Base-by-base conservation (phyloP, 2,113 vertebrate species). In the Notothenia rossii region DNA sequence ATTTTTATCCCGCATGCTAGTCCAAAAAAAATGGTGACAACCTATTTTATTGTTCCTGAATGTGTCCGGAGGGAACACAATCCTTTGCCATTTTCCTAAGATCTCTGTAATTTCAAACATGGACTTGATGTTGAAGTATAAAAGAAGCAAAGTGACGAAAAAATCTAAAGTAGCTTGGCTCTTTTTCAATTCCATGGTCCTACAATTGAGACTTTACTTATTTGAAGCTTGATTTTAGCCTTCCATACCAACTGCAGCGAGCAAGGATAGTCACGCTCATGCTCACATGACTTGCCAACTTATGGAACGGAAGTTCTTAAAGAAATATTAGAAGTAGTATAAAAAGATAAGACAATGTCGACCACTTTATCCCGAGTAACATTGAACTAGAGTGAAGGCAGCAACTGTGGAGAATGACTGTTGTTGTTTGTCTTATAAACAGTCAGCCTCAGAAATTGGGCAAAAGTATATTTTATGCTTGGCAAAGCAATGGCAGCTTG, bases 391-490 rank as follows among this genome's bases (percentile, higher is more conserved):
- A 77, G 58, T 1, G 62, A 82, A 72, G 81, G 70, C 48, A 70
- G 72, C 65, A 56, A 68, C 75, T 75, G 70, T 70, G 15, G 6
- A 77, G 56, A 29, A 54, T 83, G 75, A 78, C 66, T 81, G 81
- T 84, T 84, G 77, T n/a, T 84, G 81, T 83, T 90, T 85, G 81
- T 83, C 81, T 61, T 83, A 9, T 81, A 79, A 88, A 89, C 66
- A 83, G 79, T 73, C 55, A 75, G 63, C 46, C 75, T 74, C 50
- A 72, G 61, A 81, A 85, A 80, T 83, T 70, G 33, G 56, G 76
- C 58, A 72, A 77, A 77, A 78, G 33, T 72, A 33, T 84, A 4
- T 40, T 61, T 63, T 20, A 46, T 72, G 73, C 62, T 83, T 61
- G 66, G 67, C 33, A 70, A 76, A 85, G 65, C 48, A 82, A 80